Conservation (phyloP, 1,140 invertebrate genomes). For the Paralvinella palmiformis region DNA sequence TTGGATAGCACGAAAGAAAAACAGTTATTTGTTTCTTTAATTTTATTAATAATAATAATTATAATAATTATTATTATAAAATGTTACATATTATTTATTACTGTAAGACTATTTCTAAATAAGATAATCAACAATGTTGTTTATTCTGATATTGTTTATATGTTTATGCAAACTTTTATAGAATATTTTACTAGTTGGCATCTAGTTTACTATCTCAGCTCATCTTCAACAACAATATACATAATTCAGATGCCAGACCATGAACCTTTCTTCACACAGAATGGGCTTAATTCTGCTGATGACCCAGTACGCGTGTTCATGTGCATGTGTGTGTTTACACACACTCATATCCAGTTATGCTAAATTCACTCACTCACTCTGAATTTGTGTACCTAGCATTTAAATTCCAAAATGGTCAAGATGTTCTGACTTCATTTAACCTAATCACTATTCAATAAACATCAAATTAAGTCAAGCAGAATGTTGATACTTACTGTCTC, state of each 20-base stretch:
- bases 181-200: no score
- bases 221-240: no score
- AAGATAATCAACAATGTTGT: no score
- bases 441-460: not conserved
- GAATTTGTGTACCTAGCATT: not conserved
- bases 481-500: constrained; percentile 51
- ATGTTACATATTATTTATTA: no score
- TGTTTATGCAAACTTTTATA: no score
- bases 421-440: not conserved
- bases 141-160: no score
- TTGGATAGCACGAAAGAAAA: not conserved
- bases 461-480: not conserved
- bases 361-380: not conserved
- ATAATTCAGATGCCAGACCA: no score
- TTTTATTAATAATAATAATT: not conserved
- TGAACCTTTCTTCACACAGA: no score
- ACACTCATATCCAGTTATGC: not conserved
- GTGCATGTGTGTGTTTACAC: not conserved
- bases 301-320: not conserved
- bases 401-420: not conserved
- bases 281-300: no score
- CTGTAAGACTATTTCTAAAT: no score
- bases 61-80: not conserved
- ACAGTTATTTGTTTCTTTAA: not conserved
- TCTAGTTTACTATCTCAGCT: no score